These are phyloP conservation scores for Cliona cf. orientalis DNA, from an alignment of 37 sponge, comb jelly and placozoan genomes.

Conservation along the genomic window DNA sequence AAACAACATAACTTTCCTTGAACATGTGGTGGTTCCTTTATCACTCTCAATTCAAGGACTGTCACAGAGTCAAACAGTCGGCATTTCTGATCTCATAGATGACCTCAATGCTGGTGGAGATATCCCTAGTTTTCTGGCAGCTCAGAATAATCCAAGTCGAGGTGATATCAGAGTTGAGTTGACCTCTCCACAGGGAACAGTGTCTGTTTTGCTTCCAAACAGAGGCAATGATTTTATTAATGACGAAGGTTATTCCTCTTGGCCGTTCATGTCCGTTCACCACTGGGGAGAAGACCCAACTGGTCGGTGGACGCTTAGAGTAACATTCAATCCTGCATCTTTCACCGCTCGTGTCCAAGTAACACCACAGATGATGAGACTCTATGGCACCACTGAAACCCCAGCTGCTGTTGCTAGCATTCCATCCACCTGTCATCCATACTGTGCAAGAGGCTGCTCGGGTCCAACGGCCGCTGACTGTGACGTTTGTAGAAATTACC, in stretches of 20 bases:
- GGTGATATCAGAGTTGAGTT: too few relatives aligned
- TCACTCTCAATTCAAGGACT: too few relatives aligned
- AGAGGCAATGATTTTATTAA: constrained; percentile 60
- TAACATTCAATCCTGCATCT: constrained; percentile 46
- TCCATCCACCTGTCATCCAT: constrained; percentile 41
- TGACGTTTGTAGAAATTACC: constrained; percentile 34
- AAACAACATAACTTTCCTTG: constrained; percentile 50
- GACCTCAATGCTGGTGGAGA: too few relatives aligned
- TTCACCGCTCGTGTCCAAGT: constrained; percentile 19
- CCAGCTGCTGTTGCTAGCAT: constrained; percentile 51
- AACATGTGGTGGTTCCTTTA: constrained; percentile 67
- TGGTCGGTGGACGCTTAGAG: constrained; percentile 68
- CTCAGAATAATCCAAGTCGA: too few relatives aligned
- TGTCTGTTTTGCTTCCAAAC: constrained; percentile 54
- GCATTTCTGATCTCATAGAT: too few relatives aligned
- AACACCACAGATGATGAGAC: constrained; percentile 3
- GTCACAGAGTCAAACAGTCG: too few relatives aligned
- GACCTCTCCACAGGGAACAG: too few relatives aligned
- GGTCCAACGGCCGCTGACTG: constrained; percentile 18
- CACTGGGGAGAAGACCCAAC: constrained; percentile 83
- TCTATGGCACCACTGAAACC: constrained; percentile 54
- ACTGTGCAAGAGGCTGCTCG: constrained; percentile 66
- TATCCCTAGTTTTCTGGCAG: too few relatives aligned
- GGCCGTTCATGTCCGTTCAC: constrained; percentile 91
- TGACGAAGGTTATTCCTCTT: constrained; percentile 54